Base-by-base conservation (phyloP, 2,113 vertebrate species). In the Acanthochromis polyacanthus region DNA sequence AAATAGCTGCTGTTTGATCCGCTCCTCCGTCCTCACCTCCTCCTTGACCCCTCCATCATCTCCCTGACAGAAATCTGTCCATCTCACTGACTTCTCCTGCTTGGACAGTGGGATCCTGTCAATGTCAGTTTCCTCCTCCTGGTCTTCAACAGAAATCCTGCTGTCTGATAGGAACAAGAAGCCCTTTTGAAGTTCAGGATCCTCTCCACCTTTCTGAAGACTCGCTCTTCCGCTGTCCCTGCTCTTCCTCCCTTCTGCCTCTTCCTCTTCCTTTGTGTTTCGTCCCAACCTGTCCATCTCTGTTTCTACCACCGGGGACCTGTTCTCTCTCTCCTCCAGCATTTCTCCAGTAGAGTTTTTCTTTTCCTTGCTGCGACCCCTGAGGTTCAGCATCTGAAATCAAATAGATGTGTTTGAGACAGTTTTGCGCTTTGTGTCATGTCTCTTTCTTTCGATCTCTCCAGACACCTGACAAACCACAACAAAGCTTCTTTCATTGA, bases 301-400 rank as follows among this genome's bases (percentile, higher is more conserved):
- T 4, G 85, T 90, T 80, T 92, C 92, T 28, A 76, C 69, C 78
- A 85, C 74, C 0, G 84, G 89, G 73, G 84, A 90, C 50, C 28
- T 66, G 70, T 77, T 81, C 75, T 89, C 84, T 20, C 70, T 74
- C 75, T 93, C 83, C 22, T 87, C 92, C 0, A 73, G 55, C 2
- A 56, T 58, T 15, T 89, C 90, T 74, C 66, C 88, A 1, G 58
- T 52, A 9, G 80, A 75, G 80, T 84, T 91, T 72, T 91, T 95
- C 82, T 88, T 92, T 28, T 89, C 73, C 82, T 93, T 95, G 89
- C 81, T 90, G 80, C 91, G 91, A 78, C 93, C 89, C 87, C 90
- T 90, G 87, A 94, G 92, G 89, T 85, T 91, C 83, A 90, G 88
- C 85, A 89, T 94, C 95, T 95, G 89, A 85, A 93, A 93, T 82